Conservation (phyloP, 2,797 vertebrate species). For the Pogonophryne albipinna region DNA sequence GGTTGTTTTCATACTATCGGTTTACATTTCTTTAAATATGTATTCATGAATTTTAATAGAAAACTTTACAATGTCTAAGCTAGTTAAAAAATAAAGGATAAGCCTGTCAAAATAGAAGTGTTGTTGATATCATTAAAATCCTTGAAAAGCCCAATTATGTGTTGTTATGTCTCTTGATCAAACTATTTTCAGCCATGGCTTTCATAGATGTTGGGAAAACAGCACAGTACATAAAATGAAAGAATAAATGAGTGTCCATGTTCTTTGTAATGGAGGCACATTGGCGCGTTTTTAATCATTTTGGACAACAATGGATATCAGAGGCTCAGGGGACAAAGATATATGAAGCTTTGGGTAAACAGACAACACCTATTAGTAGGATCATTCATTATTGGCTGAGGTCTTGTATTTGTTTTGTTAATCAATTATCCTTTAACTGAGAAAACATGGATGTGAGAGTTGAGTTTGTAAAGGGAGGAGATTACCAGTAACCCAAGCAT, state of each 20-base stretch:
- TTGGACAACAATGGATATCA: not conserved
- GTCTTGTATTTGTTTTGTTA: not conserved
- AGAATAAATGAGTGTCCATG: not conserved
- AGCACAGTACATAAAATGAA: not conserved
- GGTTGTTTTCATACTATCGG: not conserved
- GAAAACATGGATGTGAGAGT: not conserved
- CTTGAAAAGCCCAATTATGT: not conserved
- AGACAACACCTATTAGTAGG: not conserved
- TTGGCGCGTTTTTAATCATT: not conserved
- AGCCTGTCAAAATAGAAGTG: not conserved
- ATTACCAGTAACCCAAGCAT: not conserved
- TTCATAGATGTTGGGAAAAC: not conserved
- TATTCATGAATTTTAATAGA: not conserved
- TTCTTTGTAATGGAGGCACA: not conserved
- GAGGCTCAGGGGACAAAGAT: not conserved
- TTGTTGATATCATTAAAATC: not conserved
- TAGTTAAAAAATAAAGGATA: not conserved
- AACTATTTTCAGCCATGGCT: not conserved
- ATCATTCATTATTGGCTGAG: not conserved
- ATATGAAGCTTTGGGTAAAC: not conserved
- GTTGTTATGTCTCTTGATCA: not conserved
- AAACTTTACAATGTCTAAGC: not conserved
- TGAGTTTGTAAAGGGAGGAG: not conserved
- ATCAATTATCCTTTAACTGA: conserved; percentile 1
- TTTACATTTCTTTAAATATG: not conserved